Percentiles rank a stretch among this genome's conserved stretches.
phyloP scores from a whole-genome alignment of 2,113 vertebrate genomes.

The Turnix velox region DNA sequence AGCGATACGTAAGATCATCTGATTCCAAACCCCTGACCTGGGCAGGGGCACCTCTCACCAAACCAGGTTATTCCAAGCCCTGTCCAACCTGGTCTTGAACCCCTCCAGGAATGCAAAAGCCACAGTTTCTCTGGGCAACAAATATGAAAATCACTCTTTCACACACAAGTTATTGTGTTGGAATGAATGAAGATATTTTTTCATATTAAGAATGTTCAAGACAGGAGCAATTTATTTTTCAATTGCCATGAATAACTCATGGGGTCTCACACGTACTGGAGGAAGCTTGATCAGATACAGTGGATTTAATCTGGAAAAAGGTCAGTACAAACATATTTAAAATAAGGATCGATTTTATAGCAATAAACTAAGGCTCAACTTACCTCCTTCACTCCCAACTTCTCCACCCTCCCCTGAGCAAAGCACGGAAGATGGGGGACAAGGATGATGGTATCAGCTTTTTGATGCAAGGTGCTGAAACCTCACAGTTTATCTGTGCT shows the following conservation, averaged over 20 bases:
- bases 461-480: too few species aligned
- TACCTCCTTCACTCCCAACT: neutral
- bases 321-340: neutral
- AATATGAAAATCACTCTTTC: neutral
- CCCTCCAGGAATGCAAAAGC: too few species aligned
- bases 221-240: neutral
- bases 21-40: too few species aligned
- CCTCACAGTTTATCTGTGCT: neutral
- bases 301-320: neutral
- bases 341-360: neutral
- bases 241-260: neutral
- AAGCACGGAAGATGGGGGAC: neutral
- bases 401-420: neutral
- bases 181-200: neutral
- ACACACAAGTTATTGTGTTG: neutral
- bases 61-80: too few species aligned
- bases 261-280: neutral
- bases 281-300: neutral
- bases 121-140: too few species aligned
- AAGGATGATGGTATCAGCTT: neutral
- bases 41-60: too few species aligned
- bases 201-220: neutral
- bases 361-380: too few species aligned
- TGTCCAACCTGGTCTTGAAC: too few species aligned
- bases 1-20: too few species aligned